Percentiles rank a stretch among this genome's conserved stretches.
phyloP scores from a whole-genome alignment of 2,797 vertebrate species.

The Hyperoplus immaculatus region DNA sequence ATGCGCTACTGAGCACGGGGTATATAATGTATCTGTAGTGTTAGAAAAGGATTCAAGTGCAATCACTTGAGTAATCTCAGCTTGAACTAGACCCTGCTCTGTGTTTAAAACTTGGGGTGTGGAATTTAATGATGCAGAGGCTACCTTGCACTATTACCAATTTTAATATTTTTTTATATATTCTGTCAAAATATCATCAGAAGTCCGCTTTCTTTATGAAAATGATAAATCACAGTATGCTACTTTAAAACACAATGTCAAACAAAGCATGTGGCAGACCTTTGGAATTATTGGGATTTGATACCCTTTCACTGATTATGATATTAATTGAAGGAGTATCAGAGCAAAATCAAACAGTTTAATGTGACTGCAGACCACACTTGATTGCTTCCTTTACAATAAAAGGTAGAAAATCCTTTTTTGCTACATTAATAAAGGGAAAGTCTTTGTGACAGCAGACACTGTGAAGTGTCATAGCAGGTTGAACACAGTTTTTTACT shows the following conservation, averaged over 20 bases:
- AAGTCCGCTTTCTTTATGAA: neutral
- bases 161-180: too few relatives aligned
- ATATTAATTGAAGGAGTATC: neutral
- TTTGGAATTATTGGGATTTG: neutral
- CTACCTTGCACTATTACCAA: neutral
- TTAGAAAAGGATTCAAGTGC: neutral
- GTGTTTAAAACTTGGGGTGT: neutral
- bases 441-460: neutral
- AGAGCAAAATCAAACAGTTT: neutral
- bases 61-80: neutral
- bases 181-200: too few relatives aligned
- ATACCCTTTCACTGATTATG: neutral
- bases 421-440: neutral
- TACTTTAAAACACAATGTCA: neutral
- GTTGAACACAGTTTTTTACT: too few relatives aligned
- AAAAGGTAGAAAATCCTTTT: neutral
- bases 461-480: neutral
- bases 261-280: neutral
- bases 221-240: neutral
- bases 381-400: neutral
- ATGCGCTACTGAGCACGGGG: neutral
- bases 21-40: neutral
- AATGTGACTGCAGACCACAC: neutral
- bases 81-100: neutral
- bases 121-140: neutral